These are phyloP conservation scores for Taeniopygia guttata DNA, from an alignment of 2,797 vertebrate species.

Conservation along the genomic window DNA sequence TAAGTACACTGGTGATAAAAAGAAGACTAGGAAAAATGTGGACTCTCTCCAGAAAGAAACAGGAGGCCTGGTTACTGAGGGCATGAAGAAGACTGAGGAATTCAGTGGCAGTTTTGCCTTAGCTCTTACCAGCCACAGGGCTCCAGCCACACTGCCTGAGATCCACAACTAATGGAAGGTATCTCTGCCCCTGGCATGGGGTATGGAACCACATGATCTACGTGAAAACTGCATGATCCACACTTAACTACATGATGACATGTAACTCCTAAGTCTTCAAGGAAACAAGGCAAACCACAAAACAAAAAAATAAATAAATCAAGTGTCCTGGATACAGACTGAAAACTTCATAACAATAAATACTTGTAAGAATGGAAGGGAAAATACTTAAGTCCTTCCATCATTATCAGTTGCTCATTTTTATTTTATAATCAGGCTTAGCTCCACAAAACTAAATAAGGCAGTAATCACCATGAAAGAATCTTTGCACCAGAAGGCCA, in stretches of 20 bases:
- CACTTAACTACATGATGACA: neutral
- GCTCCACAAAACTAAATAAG: slow-evolving; percentile 41
- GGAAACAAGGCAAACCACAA: neutral
- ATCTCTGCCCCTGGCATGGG: neutral
- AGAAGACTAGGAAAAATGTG: neutral
- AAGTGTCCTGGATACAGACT: neutral
- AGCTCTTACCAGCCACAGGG: neutral
- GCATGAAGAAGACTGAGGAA: neutral
- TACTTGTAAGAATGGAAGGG: neutral
- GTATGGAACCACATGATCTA: neutral
- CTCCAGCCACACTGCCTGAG: neutral
- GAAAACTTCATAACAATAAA: neutral
- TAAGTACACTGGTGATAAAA: neutral
- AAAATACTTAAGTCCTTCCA: neutral
- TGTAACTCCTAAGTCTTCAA: neutral
- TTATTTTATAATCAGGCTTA: neutral
- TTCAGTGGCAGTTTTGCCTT: neutral
- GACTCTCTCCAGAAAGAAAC: neutral
- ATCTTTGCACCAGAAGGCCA: neutral
- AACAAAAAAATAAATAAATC: neutral
- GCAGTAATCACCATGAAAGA: neutral
- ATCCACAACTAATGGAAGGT: neutral
- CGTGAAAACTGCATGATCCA: neutral
- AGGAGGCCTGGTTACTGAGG: neutral
- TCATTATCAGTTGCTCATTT: neutral